These are phyloP conservation scores for Champsocephalus gunnari DNA, from an alignment of 2,797 vertebrate species.

Conservation along the genomic window DNA sequence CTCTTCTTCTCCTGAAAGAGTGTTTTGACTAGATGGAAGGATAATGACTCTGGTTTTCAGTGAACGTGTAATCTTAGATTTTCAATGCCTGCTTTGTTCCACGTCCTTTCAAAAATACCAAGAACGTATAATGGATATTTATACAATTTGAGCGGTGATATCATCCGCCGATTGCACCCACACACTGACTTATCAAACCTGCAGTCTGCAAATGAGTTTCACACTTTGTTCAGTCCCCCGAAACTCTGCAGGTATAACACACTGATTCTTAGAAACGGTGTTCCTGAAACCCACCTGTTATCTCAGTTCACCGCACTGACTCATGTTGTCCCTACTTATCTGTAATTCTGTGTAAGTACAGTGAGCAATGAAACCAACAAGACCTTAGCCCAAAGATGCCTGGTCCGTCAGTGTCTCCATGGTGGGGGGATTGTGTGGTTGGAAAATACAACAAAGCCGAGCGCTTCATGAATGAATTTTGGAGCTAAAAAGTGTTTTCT, in stretches of 20 bases:
- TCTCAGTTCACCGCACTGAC: conserved; percentile 34
- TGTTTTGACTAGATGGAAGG: conserved; percentile 48
- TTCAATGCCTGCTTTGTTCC: conserved; percentile 15
- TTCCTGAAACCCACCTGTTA: conserved; percentile 36
- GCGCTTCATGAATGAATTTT: conserved; percentile 52
- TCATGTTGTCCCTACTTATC: conserved; percentile 49
- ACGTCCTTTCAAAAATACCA: conserved; percentile 12
- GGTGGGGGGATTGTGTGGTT: conserved; percentile 41
- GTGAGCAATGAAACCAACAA: conserved; percentile 33
- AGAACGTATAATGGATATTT: conserved; percentile 61
- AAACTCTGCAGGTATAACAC: conserved; percentile 43
- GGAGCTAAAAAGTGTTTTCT: conserved; percentile 46
- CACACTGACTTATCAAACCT: conserved; percentile 15
- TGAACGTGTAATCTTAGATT: conserved; percentile 61
- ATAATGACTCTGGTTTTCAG: conserved; percentile 43
- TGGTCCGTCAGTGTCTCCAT: conserved; percentile 29
- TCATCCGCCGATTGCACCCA: conserved; percentile 28
- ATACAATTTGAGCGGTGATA: conserved; percentile 39
- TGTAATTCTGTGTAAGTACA: conserved; percentile 48
- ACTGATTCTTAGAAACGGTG: conserved; percentile 30
- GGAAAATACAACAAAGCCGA: conserved; percentile 60
- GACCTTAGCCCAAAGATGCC: conserved; percentile 42
- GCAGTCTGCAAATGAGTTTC: conserved; percentile 31
- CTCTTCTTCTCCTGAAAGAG: conserved; percentile 27
- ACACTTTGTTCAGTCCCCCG: conserved; percentile 12